Evolutionary conservation across 2,797 vertebrate genomes (phyloP), one percentile per base, ranked within the genome.

Genomic region (Taenioides sp.): DNA sequence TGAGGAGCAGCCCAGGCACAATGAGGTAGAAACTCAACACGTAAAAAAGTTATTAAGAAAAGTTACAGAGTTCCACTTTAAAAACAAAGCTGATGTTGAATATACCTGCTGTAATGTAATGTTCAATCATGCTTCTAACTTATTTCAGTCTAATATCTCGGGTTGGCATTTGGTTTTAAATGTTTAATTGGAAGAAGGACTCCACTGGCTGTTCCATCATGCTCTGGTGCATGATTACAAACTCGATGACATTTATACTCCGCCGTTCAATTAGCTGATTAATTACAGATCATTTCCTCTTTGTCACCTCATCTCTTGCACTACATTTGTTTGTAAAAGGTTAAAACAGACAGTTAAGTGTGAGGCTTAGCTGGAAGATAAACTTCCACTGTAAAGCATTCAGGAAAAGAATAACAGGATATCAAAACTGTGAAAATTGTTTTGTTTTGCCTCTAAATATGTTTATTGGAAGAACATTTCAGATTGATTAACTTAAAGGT

Each of bases 211-310:
- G 18, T 40, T 57, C 65, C 34, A 12, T 55, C 31, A 37, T n/a
- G 20, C 50, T 47, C 50, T 14, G 54, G 16, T 40, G 66, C 28
- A 57, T 68, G 22, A 68, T 68, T 57, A 55, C 31, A 57, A 68
- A 23, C 66, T 43, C 54, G 43, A 12, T 68, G 65, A 66, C 65
- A 54, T 66, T 52, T 66, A 52, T 54, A 18, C 16, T 52, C 20
- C 5, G 37, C 31, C 7, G n/a, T 23, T 67, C n/a, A 67, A 67
- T 67, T 67, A 57, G 31, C 4, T 67, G 52, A 68, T 68, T 63
- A 22, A 23, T 70, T 28, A 61, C 57, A 20, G 31, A 57, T 31
- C 66, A 37, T 55, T 57, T 68, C 34, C 66, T 52, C 27, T 52
- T 18, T 52, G 65, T 54, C 49, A 66, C 25, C 10, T 20, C 18